Conservation (phyloP, 2,797 vertebrate genomes). For the Enteromius unitaeniatus region DNA sequence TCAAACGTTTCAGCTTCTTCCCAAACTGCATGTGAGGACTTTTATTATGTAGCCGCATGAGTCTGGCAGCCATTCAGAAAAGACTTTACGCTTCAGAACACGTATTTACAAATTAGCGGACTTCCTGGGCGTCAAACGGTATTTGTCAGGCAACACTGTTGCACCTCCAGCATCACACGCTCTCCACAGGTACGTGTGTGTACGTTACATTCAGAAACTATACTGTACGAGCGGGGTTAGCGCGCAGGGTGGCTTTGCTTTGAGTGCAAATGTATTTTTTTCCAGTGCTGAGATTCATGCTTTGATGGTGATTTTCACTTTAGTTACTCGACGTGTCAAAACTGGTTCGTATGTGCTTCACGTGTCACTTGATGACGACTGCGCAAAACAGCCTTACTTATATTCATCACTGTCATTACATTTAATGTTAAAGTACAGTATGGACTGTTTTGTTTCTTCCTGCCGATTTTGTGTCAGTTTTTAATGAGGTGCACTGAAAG, state of each 20-base stretch:
- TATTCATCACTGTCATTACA: background rate
- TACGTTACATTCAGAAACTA: background rate
- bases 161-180: constrained; percentile 2
- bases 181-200: constrained; percentile 24
- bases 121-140: constrained; percentile 44
- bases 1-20: background rate
- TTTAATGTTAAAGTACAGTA: background rate
- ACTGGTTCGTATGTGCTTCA: constrained; percentile 7
- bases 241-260: background rate
- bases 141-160: background rate
- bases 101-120: constrained; percentile 45
- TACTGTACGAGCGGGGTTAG: background rate
- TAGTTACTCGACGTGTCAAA: constrained; percentile 8
- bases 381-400: background rate
- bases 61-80: constrained; percentile 15
- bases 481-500: background rate
- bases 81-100: constrained; percentile 7
- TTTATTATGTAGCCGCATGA: constrained; percentile 28
- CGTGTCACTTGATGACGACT: background rate
- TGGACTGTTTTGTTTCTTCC: background rate
- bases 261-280: background rate
- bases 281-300: constrained; percentile 10
- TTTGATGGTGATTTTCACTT: background rate
- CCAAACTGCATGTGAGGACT: background rate
- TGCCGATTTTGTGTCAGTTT: background rate